Evolutionary conservation across 1,140 invertebrate species (phyloP).

Genomic region (Calosoma granatense): DNA sequence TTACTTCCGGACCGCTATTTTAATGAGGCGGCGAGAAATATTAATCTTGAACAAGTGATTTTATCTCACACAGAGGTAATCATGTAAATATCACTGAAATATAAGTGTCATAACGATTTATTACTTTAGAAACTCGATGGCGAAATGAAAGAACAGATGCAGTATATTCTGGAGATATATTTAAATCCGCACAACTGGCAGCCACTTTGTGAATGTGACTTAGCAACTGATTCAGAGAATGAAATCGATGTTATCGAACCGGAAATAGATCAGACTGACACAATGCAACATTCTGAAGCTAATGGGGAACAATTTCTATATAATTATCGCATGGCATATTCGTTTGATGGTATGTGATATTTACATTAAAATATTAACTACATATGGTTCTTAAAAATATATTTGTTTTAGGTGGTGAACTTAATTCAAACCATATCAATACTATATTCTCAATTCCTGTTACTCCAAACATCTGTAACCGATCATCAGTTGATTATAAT

Average conservation of each 20-base stretch:
- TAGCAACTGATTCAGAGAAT: not conserved
- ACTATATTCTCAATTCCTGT: not conserved
- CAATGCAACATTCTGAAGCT: not conserved
- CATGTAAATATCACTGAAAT: not conserved
- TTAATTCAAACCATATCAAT: not conserved
- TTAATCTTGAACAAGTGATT: not conserved
- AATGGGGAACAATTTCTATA: not conserved
- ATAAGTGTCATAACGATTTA: not conserved
- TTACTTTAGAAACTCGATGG: not conserved
- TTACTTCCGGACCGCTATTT: not conserved
- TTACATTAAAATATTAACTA: too few species aligned
- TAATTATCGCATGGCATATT: not conserved
- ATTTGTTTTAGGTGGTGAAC: not conserved
- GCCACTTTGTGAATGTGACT: not conserved
- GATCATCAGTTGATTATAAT: not conserved
- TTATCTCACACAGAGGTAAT: not conserved
- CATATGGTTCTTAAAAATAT: not conserved
- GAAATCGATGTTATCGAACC: slow-evolving; percentile 4
- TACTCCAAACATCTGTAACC: not conserved
- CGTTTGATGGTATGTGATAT: not conserved
- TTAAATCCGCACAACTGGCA: not conserved
- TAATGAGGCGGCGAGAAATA: not conserved
- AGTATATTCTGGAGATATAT: slow-evolving; percentile 3
- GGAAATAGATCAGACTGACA: not conserved
- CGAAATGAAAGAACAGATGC: not conserved